Conservation (phyloP, 2,113 vertebrate species). For the Cephalopholis sonnerati region DNA sequence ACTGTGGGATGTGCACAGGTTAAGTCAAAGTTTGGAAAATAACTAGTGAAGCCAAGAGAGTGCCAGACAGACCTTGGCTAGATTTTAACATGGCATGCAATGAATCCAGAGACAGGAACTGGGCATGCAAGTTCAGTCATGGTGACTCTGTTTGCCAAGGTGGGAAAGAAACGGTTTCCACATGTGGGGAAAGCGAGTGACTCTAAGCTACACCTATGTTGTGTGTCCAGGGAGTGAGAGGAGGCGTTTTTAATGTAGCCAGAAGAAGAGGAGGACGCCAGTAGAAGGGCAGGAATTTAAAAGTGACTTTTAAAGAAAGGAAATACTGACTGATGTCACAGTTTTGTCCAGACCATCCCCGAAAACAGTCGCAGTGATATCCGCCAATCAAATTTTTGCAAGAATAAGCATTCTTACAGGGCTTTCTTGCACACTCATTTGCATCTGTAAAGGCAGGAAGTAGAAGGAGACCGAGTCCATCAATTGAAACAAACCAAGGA, state of each 20-base stretch:
- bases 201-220: conserved; percentile 35
- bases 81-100: conserved; percentile 36
- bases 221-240: conserved; percentile 52
- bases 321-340: conserved; percentile 99
- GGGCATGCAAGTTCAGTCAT: conserved; percentile 64
- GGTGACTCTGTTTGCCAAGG: conserved; percentile 40
- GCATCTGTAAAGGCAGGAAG: conserved; percentile 93
- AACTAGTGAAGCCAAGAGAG: conserved; percentile 43
- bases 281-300: conserved; percentile 17
- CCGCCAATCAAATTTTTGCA: conserved; percentile 99
- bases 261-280: conserved; percentile 14
- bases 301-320: conserved; percentile 19
- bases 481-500: conserved; percentile 54
- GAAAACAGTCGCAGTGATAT: conserved; percentile 98
- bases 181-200: conserved; percentile 55
- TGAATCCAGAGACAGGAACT: conserved; percentile 20
- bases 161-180: conserved; percentile 51
- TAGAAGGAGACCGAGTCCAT: conserved; percentile 79
- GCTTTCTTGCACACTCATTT: conserved; percentile 95
- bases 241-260: conserved; percentile 35
- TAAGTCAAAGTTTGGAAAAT: conserved; percentile 58
- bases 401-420: conserved; percentile 94
- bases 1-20: conserved; percentile 33
- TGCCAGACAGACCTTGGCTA: conserved; percentile 4
- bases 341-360: conserved; percentile 96